A percentile compares a stretch with the other conserved stretches of the same genome.
These are phyloP conservation scores for Eulemur mongoz DNA, from an alignment of 2,797 vertebrate species.

Conservation along the genomic window DNA sequence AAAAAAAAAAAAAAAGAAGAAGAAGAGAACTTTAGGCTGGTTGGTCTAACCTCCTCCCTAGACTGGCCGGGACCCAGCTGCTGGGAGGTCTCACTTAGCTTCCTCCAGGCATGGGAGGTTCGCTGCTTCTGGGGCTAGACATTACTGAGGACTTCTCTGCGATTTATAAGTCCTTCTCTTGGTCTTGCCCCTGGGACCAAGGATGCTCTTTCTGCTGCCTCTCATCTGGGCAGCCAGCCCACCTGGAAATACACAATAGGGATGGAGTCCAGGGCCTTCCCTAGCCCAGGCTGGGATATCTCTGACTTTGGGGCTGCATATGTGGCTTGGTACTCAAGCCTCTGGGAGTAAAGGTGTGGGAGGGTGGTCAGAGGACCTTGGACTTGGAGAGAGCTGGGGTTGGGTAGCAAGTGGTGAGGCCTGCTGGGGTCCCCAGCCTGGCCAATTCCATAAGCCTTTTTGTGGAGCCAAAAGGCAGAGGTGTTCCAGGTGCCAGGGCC, in stretches of 20 bases:
- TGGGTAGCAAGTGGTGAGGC: neutral
- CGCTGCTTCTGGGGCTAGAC: neutral
- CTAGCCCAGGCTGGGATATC: neutral
- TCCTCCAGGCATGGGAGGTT: neutral
- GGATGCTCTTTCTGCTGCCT: neutral
- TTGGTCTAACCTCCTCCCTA: neutral
- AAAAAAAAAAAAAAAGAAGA: neutral
- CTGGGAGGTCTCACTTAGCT: neutral
- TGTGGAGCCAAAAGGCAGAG: neutral
- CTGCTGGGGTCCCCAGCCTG: neutral
- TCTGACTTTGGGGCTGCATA: neutral
- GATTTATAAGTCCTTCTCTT: neutral
- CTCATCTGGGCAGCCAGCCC: neutral
- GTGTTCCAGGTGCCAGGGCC: neutral
- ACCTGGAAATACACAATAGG: neutral
- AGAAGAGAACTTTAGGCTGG: neutral
- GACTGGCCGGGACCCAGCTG: neutral
- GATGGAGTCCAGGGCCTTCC: neutral
- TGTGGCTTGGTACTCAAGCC: neutral
- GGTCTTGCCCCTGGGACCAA: neutral
- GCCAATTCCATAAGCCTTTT: neutral
- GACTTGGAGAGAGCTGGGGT: neutral
- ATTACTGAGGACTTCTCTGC: neutral
- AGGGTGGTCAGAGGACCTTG: neutral
- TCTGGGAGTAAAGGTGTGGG: neutral